A percentile compares a stretch with the other conserved stretches of the same genome.
Evolutionary conservation across 2,113 vertebrate genomes (phyloP).

Genomic region (Buteo buteo): DNA sequence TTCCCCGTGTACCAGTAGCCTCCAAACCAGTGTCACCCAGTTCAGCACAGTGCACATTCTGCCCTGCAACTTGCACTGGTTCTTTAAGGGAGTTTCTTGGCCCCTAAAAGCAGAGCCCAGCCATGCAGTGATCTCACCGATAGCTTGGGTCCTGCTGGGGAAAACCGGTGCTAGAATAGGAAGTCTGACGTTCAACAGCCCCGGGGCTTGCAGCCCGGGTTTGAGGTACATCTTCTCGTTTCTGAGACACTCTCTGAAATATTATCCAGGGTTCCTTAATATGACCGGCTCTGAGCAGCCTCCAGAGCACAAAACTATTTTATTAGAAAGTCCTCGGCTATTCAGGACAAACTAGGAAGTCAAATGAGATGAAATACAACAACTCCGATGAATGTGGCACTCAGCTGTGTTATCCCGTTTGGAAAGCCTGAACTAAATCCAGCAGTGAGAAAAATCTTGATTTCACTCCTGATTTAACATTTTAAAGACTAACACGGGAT

Average conservation of each 20-base stretch:
- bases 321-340: background rate
- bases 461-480: slow-evolving; percentile 23
- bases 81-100: background rate
- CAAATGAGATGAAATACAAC: background rate
- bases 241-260: background rate
- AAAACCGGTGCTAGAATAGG: background rate
- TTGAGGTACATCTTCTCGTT: background rate
- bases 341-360: background rate
- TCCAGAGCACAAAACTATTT: background rate
- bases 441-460: background rate
- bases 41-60: background rate
- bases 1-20: rapidly evolving
- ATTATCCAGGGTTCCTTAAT: background rate
- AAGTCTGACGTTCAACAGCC: background rate
- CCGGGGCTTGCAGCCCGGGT: background rate
- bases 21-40: background rate
- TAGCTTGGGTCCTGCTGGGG: background rate
- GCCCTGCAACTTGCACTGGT: background rate
- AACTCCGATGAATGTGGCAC: background rate
- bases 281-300: background rate
- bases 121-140: background rate
- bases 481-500: background rate
- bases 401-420: background rate
- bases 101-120: background rate
- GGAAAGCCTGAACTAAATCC: background rate